Percentiles rank a stretch among this genome's conserved stretches.
These are phyloP conservation scores for Diachasmimorpha longicaudata DNA, from an alignment of 1,140 invertebrate species.

Conservation along the genomic window DNA sequence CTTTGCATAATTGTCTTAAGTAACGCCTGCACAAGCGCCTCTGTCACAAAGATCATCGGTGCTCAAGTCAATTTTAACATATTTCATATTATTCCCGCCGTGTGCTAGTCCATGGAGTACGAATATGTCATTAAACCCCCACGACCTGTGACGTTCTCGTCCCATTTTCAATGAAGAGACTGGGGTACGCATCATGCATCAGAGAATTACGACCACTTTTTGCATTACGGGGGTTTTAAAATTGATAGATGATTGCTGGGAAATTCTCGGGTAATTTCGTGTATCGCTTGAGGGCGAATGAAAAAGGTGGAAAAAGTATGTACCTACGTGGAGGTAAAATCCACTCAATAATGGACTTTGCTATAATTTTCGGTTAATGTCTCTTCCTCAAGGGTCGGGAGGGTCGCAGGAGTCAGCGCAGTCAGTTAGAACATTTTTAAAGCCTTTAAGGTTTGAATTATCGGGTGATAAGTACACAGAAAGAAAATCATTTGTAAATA, in stretches of 20 bases:
- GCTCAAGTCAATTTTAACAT: conserved; percentile 9
- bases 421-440: no score
- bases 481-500: no score
- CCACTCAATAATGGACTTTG: no score
- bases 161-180: not conserved
- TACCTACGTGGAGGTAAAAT: no score
- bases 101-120: not conserved
- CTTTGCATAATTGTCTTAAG: conserved; percentile 56
- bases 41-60: not conserved
- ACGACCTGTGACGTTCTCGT: not conserved
- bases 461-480: no score
- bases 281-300: not conserved
- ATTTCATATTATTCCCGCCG: not conserved
- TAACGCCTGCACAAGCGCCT: no score
- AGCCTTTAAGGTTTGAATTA: no score
- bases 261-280: conserved; percentile 14
- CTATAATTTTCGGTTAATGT: no score
- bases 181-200: not conserved
- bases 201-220: conserved; percentile 24
- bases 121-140: not conserved
- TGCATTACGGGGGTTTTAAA: conserved; percentile 11
- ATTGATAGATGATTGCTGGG: conserved; percentile 25
- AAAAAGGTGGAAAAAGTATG: not conserved
- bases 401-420: no score
- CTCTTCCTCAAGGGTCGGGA: no score